Conservation (phyloP, 2,113 vertebrate genomes). For the Colius striatus region DNA sequence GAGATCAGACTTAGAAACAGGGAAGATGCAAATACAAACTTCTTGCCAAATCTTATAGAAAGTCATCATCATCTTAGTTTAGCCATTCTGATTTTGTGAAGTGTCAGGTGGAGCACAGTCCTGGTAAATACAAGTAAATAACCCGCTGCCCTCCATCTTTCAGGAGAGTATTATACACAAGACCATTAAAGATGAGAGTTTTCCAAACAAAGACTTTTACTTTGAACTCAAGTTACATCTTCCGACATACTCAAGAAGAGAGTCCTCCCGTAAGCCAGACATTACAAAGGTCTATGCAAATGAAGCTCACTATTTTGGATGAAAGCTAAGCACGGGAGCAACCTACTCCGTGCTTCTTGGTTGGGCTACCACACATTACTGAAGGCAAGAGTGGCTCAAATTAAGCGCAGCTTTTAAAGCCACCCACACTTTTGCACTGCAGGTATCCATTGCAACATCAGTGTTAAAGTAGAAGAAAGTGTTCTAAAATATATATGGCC, state of each 20-base stretch:
- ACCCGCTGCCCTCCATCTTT: background rate
- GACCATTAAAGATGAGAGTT: background rate
- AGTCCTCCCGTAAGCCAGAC: background rate
- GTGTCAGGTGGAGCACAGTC: background rate
- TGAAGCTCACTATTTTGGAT: background rate
- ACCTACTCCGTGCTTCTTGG: accelerated
- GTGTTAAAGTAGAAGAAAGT: background rate
- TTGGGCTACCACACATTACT: background rate
- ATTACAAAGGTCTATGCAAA: background rate
- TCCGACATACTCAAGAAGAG: background rate
- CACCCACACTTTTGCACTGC: background rate
- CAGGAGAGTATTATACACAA: background rate
- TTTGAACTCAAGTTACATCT: background rate
- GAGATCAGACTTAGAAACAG: background rate
- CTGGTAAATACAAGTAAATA: background rate
- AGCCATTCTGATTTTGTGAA: background rate
- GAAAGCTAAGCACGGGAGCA: background rate
- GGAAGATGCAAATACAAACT: background rate
- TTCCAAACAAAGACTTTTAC: background rate
- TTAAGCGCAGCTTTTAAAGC: background rate
- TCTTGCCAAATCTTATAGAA: background rate
- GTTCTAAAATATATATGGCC: background rate
- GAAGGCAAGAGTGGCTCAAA: background rate
- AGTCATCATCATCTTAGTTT: background rate
- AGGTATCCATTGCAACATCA: background rate